phyloP scores from a whole-genome alignment of 2,888 invertebrate species.

The Steinernema scapterisci region DNA sequence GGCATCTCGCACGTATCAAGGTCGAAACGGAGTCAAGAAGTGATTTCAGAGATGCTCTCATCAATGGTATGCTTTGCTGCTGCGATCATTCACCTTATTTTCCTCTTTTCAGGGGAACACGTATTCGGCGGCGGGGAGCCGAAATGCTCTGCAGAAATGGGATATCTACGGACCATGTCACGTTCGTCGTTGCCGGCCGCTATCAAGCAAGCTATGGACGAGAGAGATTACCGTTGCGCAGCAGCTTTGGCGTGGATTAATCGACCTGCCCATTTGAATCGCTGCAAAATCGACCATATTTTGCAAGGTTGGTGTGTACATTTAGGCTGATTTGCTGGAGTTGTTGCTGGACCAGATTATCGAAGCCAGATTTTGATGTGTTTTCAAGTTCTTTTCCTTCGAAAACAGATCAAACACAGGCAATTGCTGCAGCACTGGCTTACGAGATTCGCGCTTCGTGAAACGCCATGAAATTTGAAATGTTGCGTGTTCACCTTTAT shows the following conservation, averaged over 20 bases:
- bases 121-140: not conserved
- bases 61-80: not conserved
- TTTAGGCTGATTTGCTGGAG: too few species aligned
- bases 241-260: conserved; percentile 10
- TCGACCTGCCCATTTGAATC: not conserved
- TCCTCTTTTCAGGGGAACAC: too few species aligned
- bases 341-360: too few species aligned
- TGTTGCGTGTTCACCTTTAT: too few species aligned
- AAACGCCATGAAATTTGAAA: too few species aligned
- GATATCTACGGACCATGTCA: not conserved
- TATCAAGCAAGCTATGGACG: conserved; percentile 6
- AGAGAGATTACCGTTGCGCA: not conserved
- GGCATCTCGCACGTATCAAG: not conserved
- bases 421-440: too few species aligned
- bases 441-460: too few species aligned
- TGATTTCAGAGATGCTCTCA: not conserved
- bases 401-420: too few species aligned
- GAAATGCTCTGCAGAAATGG: not conserved
- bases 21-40: not conserved
- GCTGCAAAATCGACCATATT: not conserved
- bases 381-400: too few species aligned
- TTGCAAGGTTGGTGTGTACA: not conserved
- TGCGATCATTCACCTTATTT: too few species aligned
- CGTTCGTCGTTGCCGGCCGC: not conserved
- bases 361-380: too few species aligned